Evolutionary conservation across 2,888 invertebrate species (phyloP), one percentile per base, ranked within the genome.

Genomic region (Erebia aethiops): DNA sequence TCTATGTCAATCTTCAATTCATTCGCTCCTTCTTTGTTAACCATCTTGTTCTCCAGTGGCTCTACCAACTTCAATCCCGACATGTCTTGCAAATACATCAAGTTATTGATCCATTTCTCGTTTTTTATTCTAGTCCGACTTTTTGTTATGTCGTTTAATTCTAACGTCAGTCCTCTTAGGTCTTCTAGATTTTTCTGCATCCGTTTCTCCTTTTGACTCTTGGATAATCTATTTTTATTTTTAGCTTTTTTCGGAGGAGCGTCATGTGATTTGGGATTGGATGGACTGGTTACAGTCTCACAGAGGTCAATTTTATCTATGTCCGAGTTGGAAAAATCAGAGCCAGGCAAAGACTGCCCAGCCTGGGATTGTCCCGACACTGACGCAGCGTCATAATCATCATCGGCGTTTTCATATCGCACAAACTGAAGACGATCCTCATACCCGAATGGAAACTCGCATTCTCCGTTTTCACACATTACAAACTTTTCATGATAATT

Each of bases 391-490:
- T 86, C 82, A 52, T 78, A 69, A 7, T 71, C 63, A 0, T 82
- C 81, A 43, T 43, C 46, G 13, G 21, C 5, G 1, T 79, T 75
- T 21, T 85, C 82, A n/a, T 80, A 78, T 71, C 79, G 77, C 0
- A 84, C 77, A 69, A 87, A 80, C 46, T 85, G 79, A 0, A 87
- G 64, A n/a, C n/a, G n/a, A 0, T 88, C 83, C 54, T 86, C 84
- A 62, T 82, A 77, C 0, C 86, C 88, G 76, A 89, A 91, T 14
- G 91, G 91, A 73, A 82, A 92, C 1, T 84, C 84, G 71, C 92
- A 92, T 2, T 79, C 74, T 0, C 74, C 64, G 65, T 91, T 89
- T 65, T 86, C 85, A 75, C 92, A 92, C 87, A 91, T 87, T 1
- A 83, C 67, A 18, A 91, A 70, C 77, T 87, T 87, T 52, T 89